Percentiles rank a stretch among this genome's conserved stretches.
These are phyloP conservation scores for Antheraea mylitta DNA, from an alignment of 1,140 invertebrate species.

Conservation along the genomic window DNA sequence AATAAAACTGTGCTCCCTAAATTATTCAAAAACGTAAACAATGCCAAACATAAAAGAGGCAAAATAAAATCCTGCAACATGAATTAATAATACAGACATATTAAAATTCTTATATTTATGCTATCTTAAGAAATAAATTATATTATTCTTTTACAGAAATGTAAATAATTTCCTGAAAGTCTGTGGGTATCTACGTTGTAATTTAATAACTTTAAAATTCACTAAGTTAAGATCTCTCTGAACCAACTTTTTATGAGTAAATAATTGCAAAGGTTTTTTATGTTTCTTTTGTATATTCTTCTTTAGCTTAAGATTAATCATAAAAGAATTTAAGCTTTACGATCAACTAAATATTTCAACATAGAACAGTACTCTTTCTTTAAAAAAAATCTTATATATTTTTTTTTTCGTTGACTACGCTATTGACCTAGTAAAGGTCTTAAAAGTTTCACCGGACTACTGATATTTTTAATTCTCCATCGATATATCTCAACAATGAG, in stretches of 20 bases:
- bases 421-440: too few relatives aligned
- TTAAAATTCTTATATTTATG: too few relatives aligned
- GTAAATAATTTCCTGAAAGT: not conserved
- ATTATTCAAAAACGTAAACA: not conserved
- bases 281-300: not conserved
- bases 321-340: not conserved
- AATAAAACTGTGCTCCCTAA: not conserved
- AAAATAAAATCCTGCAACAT: too few relatives aligned
- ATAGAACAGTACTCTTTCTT: too few relatives aligned
- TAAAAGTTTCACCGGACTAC: too few relatives aligned
- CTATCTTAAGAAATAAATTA: too few relatives aligned
- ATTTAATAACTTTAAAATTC: constrained; percentile 3
- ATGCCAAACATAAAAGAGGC: not conserved
- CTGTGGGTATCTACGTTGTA: not conserved
- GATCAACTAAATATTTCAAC: not conserved
- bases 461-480: too few relatives aligned
- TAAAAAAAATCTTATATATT: too few relatives aligned
- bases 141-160: not conserved
- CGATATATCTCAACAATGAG: too few relatives aligned
- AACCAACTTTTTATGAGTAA: not conserved
- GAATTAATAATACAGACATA: too few relatives aligned
- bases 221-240: not conserved
- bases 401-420: too few relatives aligned
- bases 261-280: constrained; percentile 1
- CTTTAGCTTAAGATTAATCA: not conserved